phyloP scores from a whole-genome alignment of 2,888 invertebrate genomes.

The Drosophila ezoana region DNA sequence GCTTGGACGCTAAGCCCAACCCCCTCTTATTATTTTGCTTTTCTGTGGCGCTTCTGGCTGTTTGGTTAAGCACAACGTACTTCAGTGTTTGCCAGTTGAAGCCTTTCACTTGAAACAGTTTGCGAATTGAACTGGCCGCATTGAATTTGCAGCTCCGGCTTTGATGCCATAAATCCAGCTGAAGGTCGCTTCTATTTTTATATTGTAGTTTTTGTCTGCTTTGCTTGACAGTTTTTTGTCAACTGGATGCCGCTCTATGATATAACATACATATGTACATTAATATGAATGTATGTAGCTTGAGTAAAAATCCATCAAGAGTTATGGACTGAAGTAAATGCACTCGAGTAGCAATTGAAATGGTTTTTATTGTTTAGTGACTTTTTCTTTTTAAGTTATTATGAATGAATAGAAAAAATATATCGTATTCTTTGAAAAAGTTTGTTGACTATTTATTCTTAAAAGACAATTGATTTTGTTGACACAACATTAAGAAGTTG shows the following conservation, averaged over 20 bases:
- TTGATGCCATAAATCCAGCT: conserved; percentile 55
- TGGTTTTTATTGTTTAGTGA: not conserved
- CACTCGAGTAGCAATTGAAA: not conserved
- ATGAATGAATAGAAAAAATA: too few species aligned
- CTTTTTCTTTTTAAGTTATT: too few species aligned
- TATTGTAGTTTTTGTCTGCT: conserved; percentile 11
- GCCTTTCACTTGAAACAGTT: conserved; percentile 61
- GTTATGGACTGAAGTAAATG: not conserved
- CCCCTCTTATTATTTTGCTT: not conserved
- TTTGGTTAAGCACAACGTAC: conserved; percentile 36
- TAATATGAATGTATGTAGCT: not conserved
- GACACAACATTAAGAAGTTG: too few species aligned
- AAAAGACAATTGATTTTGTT: too few species aligned
- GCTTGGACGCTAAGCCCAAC: not conserved
- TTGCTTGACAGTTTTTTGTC: conserved; percentile 35
- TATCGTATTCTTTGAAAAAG: too few species aligned
- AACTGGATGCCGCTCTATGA: conserved; percentile 14
- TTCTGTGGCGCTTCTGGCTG: conserved; percentile 30
- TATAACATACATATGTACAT: conserved; percentile 1
- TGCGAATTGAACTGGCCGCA: conserved; percentile 20
- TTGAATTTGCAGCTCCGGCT: conserved; percentile 12
- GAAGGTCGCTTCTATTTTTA: conserved; percentile 51
- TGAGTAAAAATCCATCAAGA: not conserved
- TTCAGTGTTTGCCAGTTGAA: conserved; percentile 25
- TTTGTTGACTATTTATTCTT: too few species aligned